Evolutionary conservation across 2,797 vertebrate species (phyloP), one percentile per base, ranked within the genome.

Genomic region (Coranthus polyacanthus): DNA sequence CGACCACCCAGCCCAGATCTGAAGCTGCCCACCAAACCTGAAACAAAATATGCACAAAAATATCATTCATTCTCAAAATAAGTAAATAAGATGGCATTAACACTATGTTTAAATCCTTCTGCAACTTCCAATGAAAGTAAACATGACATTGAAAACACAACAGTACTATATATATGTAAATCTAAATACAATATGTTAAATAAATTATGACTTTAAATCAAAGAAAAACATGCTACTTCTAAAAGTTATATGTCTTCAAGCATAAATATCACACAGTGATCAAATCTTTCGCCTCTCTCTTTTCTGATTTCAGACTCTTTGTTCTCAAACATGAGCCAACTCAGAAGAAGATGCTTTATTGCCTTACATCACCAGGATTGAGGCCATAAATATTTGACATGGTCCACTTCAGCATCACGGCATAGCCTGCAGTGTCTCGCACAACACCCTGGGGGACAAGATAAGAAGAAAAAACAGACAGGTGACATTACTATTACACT

Each of bases 21-120:
- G 98, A 99, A 16, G 96, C 97, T 41, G 98, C 97, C 98, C 97
- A 99, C 98, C 98, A 99, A n/a, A 98, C 96, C 98, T 98, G 90
- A 64, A 65, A 69, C 58, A 38, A 26, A 26, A 53, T 3, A 52
- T 21, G 13, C 6, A 21, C 2, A 11, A 5, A 37, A 6, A 26
- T 3, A 26, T 26, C 24, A 26, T 26, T 6, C 24, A 26, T 26
- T 26, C 24, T 26, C 24, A 26, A 6, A 16, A 26, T 24, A 12
- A 16, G 3, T 13, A 0, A 0, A 29, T 20, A 54, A 0, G 58
- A 21, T 15, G 12, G 4, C 12, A 39, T 17, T 4, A 39, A 22
- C 12, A 34, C 2, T 12, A 1, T 52, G n/a, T 68, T 12, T 18
- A 47, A 64, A 70, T 67, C 17, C n/a, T n/a, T n/a, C n/a, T n/a